Base-by-base conservation (phyloP, 2,888 invertebrate genomes). In the Mythimna pallens region DNA sequence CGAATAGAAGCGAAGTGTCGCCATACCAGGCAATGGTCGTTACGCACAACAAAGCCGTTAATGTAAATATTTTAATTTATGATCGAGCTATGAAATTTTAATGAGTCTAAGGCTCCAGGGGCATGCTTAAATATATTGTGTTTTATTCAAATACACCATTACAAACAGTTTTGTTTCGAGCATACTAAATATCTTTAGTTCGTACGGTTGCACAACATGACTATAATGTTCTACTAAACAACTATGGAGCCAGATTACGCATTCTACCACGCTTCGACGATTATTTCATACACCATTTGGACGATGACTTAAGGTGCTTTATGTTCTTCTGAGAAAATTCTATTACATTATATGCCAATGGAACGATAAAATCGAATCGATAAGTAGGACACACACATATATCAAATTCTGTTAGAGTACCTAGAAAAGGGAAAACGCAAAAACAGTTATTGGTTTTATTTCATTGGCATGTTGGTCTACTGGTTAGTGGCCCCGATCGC, bases 211-310 rank as follows among this genome's bases (percentile, higher is more conserved):
- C 47, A 67, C 36, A 73, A 68, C 22, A 66, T 20, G 40, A 43
- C 55, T 17, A 52, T 68, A 59, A 58, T 61, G n/a, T 73, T 52
- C 30, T 63, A n/a, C 10, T 34, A n/a, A 36, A 54, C 8, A 65
- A 76, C 63, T 72, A 20, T 54, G 55, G 34, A 69, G n/a, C 17
- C n/a, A 57, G 54, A 69, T 70, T 58, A 70, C 68, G 58, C 69
- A 72, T 54, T 58, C 66, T 52, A 8, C 30, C 50, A 71, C 50
- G 57, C 58, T 22, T 64, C 22, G 50, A 54, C 58, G 50, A 70
- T 82, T 75, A 59, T 69, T 70, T 76, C 61, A 71, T 63, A 70
- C 22, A 68, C 61, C 55, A 75, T 71, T 81, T 81, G 43, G 63
- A 67, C 58, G 59, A 65, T 64, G 58, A 63, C 62, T 54, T 43